Base-by-base conservation (phyloP, 2,888 invertebrate species). In the Torymus aiolomorphi region DNA sequence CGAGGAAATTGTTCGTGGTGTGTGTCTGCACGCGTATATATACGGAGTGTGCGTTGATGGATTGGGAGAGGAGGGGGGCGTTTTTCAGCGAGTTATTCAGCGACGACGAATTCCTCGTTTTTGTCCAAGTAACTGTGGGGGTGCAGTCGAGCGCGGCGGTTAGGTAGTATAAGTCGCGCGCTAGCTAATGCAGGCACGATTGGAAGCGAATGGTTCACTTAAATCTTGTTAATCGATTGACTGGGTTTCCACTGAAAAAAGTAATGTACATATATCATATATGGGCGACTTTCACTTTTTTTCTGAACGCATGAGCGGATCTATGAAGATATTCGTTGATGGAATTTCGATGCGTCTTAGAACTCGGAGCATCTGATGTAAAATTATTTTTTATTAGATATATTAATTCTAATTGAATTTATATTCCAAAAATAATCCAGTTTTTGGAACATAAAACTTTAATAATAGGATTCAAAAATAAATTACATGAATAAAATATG, bases 221-320 rank as follows among this genome's bases (percentile, higher is more conserved):
- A 57, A 78, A 78, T 18, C 72, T 76, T 76, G 49, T 78, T 81
- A 78, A 78, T 81, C 81, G 78, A 78, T 42, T 72, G 66, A 69
- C 24, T 78, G 71, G 20, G 0, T 75, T 76, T 80, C 52, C 62
- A 59, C 63, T 18, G 13, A 59, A 52, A 65, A 10, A 0, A 3
- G 24, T 14, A 52, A 16, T 24, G 13, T 63, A 59, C 18, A 24
- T 70, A 70, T 51, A 31, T 69, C 69, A 57, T 14, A 20, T 24
- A 24, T 24, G 24, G 3, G 3, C 31, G 12, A 24, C n/a, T n/a
- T 10, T 12, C 18, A 20, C 16, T 63, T 24, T 24, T 24, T 24
- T 16, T 18, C 3, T 20, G 18, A 56, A 73, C 63, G 13, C 31
- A 3, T 49, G 20, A 56, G 10, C 2, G 61, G 5, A 11, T 14